phyloP scores from a whole-genome alignment of 2,888 invertebrate genomes.

The Nymphalis polychloros region DNA sequence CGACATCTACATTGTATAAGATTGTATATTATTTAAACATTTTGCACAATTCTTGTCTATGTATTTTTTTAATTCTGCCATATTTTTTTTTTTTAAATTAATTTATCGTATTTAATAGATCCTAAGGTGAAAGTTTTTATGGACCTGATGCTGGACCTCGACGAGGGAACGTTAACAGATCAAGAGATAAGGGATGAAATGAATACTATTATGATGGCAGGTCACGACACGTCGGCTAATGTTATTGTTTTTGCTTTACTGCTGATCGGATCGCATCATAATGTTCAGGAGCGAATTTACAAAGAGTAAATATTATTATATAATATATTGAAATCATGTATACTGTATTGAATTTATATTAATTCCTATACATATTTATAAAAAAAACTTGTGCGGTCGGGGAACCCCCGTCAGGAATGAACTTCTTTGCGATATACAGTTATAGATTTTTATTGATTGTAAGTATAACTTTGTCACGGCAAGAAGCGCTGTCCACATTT shows the following conservation, averaged over 20 bases:
- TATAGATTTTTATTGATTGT: too few relatives aligned
- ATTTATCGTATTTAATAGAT: conserved; percentile 6
- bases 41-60: too few relatives aligned
- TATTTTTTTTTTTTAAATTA: not conserved
- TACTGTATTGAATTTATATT: too few relatives aligned
- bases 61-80: not conserved
- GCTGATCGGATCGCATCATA: conserved; percentile 55
- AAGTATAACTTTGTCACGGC: too few relatives aligned
- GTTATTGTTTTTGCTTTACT: conserved; percentile 54
- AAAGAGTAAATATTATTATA: conserved; percentile 47
- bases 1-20: too few relatives aligned
- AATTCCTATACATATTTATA: too few relatives aligned
- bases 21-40: too few relatives aligned
- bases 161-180: conserved; percentile 42
- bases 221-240: conserved; percentile 61
- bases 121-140: conserved; percentile 38
- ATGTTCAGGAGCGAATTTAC: conserved; percentile 52
- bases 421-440: too few relatives aligned
- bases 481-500: too few relatives aligned
- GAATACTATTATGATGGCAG: conserved; percentile 71
- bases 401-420: too few relatives aligned
- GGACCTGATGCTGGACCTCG: conserved; percentile 45
- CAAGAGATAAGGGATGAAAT: conserved; percentile 53
- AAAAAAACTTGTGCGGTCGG: too few relatives aligned
- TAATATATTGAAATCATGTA: too few relatives aligned